Base-by-base conservation (phyloP, 2,797 vertebrate genomes). In the Oreochromis grahami region DNA sequence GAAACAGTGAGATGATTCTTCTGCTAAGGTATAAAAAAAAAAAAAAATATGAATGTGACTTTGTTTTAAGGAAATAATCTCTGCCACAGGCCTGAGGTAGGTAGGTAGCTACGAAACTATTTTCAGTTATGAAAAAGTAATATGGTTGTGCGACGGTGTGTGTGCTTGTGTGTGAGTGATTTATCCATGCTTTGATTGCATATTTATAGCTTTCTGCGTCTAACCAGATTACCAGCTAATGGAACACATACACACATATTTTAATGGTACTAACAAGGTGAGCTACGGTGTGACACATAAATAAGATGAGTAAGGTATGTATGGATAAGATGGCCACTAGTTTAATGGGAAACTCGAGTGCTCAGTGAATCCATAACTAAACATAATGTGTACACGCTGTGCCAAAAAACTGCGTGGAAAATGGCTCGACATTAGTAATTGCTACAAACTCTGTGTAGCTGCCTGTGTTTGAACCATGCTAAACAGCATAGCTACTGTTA, bases 171-270 rank as follows among this genome's bases (percentile, higher is more conserved):
- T 13, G 7, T 11, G 17, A 65, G 80, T 87, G 84, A 94, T 92
- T 93, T 93, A 94, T 94, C 89, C 77, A 74, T 43, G 65, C 32
- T 82, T 80, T 84, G 77, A 92, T 90, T 84, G 86, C 79, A 91
- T 78, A 79, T 92, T 89, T 87, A 89, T 77, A 85, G 80, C 74
- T 48, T 76, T 88, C 76, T 89, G 78, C 89, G 76, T 21, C 53
- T 86, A 90, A 92, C 65, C 65, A 78, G 52, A 93, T 92, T 91
- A 90, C 72, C 53, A 56, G 70, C 24, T 74, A 74, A 81, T 84
- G 84, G 52, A 83, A 87, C 32, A 19, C 77, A 53, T 21, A 65
- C 77, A 78, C 13, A 26, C 13, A 50, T 60, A 82, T 63, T 83
- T 12, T 56, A 38, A 72, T 63, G 36, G 52, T 2, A 19, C 29